These are phyloP conservation scores for Suricata suricatta DNA, from an alignment of 2,113 vertebrate genomes.

Conservation along the genomic window DNA sequence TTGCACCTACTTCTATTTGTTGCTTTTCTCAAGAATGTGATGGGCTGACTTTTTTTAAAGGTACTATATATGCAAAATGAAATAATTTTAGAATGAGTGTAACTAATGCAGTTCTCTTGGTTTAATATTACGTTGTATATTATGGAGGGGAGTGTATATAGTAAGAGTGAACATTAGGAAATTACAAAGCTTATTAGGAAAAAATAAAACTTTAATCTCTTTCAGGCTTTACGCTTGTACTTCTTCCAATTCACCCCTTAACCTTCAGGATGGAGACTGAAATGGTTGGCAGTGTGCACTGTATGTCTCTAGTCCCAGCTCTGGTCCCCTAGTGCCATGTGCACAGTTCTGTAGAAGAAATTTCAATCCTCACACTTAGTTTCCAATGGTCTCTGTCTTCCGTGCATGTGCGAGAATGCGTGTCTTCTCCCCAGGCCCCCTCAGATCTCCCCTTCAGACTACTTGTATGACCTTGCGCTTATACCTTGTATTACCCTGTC, in stretches of 20 bases:
- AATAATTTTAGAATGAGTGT: conserved; percentile 4
- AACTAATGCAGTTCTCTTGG: not conserved
- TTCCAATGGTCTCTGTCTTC: not conserved
- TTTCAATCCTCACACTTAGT: not conserved
- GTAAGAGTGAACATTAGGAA: not conserved
- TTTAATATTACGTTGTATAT: not conserved
- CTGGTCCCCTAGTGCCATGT: not conserved
- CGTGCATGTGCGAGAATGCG: fast-evolving
- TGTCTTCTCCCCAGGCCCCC: not conserved
- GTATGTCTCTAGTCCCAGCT: not conserved
- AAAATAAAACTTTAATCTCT: not conserved
- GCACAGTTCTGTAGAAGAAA: not conserved
- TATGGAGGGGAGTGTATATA: not conserved
- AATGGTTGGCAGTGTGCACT: not conserved
- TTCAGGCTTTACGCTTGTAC: not conserved
- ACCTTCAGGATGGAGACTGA: not conserved
- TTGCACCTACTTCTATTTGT: not conserved
- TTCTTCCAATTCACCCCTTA: not conserved
- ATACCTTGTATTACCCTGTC: too few species aligned
- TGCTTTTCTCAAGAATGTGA: not conserved
- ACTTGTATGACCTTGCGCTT: not conserved
- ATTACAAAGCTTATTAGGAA: not conserved
- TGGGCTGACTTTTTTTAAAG: not conserved
- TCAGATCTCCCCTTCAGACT: not conserved
- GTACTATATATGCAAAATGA: not conserved